Conservation (phyloP, 2,113 vertebrate genomes). For the Microcebus griseorufus region DNA sequence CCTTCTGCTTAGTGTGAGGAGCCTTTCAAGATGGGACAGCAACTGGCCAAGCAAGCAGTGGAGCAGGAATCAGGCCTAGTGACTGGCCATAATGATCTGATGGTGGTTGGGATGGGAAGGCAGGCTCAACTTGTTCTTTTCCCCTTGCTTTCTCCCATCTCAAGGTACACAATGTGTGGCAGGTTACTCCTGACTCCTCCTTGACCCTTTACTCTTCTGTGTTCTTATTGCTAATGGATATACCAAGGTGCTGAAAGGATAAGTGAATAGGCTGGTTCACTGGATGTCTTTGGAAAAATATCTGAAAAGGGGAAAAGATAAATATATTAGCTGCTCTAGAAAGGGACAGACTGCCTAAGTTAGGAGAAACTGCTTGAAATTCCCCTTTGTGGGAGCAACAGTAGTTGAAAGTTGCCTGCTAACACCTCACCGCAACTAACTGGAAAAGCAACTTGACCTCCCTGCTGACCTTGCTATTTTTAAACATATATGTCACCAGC, state of each 20-base stretch:
- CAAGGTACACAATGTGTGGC: neutral
- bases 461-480: constrained; percentile 28
- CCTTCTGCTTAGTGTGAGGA: neutral
- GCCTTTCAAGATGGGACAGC: neutral
- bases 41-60: neutral
- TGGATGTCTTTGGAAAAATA: neutral
- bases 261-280: neutral
- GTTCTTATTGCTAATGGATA: neutral
- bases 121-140: neutral
- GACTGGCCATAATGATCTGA: neutral
- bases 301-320: neutral
- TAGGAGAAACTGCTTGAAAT: neutral
- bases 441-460: constrained; percentile 7
- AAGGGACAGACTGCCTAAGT: neutral
- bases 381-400: neutral
- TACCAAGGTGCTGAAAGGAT: neutral
- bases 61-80: neutral
- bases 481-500: neutral
- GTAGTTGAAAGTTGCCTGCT: neutral
- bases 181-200: too few relatives aligned
- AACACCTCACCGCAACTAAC: neutral
- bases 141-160: neutral
- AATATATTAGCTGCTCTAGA: neutral
- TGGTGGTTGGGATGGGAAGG: neutral
- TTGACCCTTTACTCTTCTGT: neutral